phyloP scores from a whole-genome alignment of 1,140 invertebrate genomes.

The Gryon sp. region DNA sequence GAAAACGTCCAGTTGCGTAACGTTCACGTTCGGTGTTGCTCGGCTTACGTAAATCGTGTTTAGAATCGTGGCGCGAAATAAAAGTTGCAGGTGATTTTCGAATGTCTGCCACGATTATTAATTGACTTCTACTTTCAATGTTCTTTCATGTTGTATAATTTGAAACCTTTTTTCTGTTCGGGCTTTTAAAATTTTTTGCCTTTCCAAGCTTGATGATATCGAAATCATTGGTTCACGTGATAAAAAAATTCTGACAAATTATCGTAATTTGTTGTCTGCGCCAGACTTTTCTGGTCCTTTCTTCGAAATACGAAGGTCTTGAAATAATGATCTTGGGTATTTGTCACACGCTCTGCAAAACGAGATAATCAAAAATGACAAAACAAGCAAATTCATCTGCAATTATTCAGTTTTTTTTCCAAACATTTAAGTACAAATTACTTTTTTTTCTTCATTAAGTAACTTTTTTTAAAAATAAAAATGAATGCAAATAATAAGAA shows the following conservation, averaged over 20 bases:
- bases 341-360: constrained; percentile 4
- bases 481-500: no score
- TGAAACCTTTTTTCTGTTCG: background rate
- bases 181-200: no score
- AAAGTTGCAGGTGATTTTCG: constrained; percentile 21
- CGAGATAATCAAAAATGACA: background rate
- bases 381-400: background rate
- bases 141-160: no score
- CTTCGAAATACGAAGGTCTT: background rate
- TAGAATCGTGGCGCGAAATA: constrained; percentile 24
- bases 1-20: constrained; percentile 56
- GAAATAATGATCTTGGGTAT: constrained; percentile 21
- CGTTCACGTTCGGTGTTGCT: constrained; percentile 13
- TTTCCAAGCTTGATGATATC: background rate
- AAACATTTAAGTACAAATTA: no score
- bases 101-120: constrained; percentile 25
- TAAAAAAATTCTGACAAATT: constrained; percentile 27
- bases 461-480: no score
- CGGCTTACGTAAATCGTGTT: constrained; percentile 46
- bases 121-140: no score
- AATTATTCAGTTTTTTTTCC: background rate
- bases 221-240: background rate
- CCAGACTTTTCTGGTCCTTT: constrained; percentile 23
- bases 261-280: constrained; percentile 7
- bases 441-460: no score